Evolutionary conservation across 2,797 vertebrate species (phyloP), one percentile per base, ranked within the genome.

Genomic region (Rhinatrema bivittatum): DNA sequence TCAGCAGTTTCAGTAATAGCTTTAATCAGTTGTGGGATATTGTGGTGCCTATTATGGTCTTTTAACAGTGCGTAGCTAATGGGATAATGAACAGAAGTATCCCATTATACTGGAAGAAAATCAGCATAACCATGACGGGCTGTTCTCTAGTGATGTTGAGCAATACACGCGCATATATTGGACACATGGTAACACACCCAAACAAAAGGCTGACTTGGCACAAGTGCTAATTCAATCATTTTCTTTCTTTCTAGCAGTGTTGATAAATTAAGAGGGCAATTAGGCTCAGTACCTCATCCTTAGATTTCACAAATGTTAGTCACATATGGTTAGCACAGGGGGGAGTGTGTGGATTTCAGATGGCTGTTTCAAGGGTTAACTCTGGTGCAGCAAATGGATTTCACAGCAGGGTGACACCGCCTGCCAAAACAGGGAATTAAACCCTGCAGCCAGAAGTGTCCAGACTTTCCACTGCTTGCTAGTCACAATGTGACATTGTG

Each of bases 221-320:
- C n/a, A n/a, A n/a, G n/a, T n/a, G n/a, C n/a, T n/a, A n/a, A n/a
- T n/a, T n/a, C n/a, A n/a, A n/a, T n/a, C n/a, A n/a, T n/a, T n/a
- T n/a, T n/a, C n/a, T n/a, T n/a, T n/a, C n/a, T n/a, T n/a, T n/a
- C n/a, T n/a, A n/a, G n/a, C 16, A 10, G 0, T 39, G 40, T 37
- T 55, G 39, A 42, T 62, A 49, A 60, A 43, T 56, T 52, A 34
- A 53, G 50, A 42, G 46, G 25, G 30, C 40, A 47, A 56, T 62
- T 68, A 56, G 25, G 46, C 59, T 50, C 54, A 50, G 28, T 44
- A 29, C 16, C 57, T 31, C 60, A 20, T 66, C 32, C n/a, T n/a
- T n/a, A 56, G 51, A 57, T 54, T 54, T 37, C 46, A 42, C 47
- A 59, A 52, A 44, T 49, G 13, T 41, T 35, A 49, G 28, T 20